These are phyloP conservation scores for Momotus momota DNA, from an alignment of 2,797 vertebrate genomes.

Conservation along the genomic window DNA sequence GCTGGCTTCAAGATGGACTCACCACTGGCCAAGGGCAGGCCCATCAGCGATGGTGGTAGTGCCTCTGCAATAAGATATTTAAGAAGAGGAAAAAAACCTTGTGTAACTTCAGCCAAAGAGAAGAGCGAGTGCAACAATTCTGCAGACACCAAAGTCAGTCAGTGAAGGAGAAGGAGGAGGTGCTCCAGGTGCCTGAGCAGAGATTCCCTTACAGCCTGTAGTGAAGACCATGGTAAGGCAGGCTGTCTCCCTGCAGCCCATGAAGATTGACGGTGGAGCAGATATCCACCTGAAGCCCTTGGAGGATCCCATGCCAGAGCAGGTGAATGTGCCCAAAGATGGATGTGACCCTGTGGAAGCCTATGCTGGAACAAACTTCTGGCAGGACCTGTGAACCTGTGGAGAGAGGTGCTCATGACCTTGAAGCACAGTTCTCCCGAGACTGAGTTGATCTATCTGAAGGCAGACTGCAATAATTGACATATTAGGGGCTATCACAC, in stretches of 20 bases:
- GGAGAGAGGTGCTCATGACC: background rate
- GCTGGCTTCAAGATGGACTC: accelerated
- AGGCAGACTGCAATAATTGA: background rate
- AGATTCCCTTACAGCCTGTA: accelerated
- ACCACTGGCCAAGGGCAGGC: background rate
- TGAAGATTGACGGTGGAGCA: background rate
- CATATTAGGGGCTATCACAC: background rate
- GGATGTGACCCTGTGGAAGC: too few species aligned
- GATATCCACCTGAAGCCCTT: background rate
- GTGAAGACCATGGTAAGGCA: background rate
- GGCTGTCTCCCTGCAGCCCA: background rate
- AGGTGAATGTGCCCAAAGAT: too few species aligned
- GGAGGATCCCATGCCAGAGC: background rate
- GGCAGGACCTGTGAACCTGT: background rate
- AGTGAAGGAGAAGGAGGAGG: background rate
- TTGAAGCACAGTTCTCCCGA: background rate
- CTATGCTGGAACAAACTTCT: background rate
- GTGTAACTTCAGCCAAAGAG: accelerated
- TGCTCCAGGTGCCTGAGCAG: background rate
- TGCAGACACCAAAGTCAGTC: background rate
- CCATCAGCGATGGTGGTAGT: accelerated
- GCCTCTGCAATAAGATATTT: accelerated
- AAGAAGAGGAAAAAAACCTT: background rate
- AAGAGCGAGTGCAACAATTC: background rate
- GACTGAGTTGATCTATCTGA: background rate